These are phyloP conservation scores for Porites lutea DNA, from an alignment of 64 coral and sea anemone species.

Conservation along the genomic window DNA sequence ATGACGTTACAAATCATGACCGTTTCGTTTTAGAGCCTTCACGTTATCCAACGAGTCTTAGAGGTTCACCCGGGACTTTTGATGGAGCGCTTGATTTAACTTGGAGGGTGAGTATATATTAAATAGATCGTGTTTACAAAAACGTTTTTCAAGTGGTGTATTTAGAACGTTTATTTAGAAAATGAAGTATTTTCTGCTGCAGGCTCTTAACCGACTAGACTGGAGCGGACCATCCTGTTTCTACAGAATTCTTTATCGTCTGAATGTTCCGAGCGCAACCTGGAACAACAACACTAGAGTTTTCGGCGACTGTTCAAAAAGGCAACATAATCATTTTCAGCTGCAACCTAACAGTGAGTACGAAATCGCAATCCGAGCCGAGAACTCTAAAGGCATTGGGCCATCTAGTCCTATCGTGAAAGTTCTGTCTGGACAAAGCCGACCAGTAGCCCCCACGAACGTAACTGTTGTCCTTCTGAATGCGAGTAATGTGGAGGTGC, in stretches of 20 bases:
- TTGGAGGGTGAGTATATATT: conserved; percentile 5
- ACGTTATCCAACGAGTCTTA: not conserved
- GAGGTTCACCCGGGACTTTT: no score
- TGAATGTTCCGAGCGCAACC: not conserved
- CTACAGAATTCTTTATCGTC: conserved; percentile 16
- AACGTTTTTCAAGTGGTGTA: not conserved
- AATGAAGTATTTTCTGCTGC: not conserved
- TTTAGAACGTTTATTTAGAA: not conserved
- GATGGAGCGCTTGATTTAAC: not conserved
- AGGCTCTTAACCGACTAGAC: not conserved
- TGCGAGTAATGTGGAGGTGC: conserved; percentile 2
- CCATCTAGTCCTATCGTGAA: conserved; percentile 36
- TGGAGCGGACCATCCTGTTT: not conserved
- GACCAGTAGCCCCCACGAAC: not conserved
- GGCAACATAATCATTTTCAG: no score
- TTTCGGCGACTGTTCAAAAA: not conserved
- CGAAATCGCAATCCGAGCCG: conserved; percentile 4
- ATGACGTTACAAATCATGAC: no score
- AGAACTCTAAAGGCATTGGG: conserved; percentile 22
- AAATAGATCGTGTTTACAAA: not conserved
- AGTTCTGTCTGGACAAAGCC: conserved; percentile 42
- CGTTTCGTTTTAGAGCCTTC: conserved; percentile 10
- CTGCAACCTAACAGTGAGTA: not conserved
- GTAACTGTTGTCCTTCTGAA: not conserved
- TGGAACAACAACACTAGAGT: not conserved